Conservation (phyloP, 2,113 vertebrate genomes). For the Tympanuchus pallidicinctus region DNA sequence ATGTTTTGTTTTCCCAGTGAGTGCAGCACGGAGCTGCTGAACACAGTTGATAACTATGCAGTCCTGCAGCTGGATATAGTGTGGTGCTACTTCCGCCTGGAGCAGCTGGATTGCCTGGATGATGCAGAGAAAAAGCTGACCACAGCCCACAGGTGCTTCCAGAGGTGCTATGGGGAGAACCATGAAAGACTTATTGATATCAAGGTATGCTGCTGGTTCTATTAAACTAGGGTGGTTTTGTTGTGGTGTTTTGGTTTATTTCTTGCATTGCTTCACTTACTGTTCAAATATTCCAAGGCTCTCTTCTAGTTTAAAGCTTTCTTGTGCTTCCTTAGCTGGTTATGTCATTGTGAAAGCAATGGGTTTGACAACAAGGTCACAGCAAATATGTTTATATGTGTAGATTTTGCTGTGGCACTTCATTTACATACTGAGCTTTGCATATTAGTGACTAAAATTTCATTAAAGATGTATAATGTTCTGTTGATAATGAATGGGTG, state of each 20-base stretch:
- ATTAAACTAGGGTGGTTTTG: not conserved
- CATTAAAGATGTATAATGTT: not conserved
- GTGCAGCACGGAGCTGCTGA: slow-evolving; percentile 84
- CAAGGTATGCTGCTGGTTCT: slow-evolving; percentile 82
- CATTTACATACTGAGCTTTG: not conserved
- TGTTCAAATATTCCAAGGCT: not conserved
- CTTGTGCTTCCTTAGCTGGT: not conserved
- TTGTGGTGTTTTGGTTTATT: too few species aligned
- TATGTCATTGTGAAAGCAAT: not conserved
- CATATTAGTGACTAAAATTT: not conserved
- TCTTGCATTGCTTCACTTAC: not conserved
- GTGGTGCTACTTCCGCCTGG: slow-evolving; percentile 91
- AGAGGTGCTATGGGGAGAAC: slow-evolving; percentile 89
- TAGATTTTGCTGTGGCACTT: not conserved
- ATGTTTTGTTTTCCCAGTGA: slow-evolving; percentile 73
- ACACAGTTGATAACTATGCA: slow-evolving; percentile 91
- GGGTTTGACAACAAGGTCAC: not conserved
- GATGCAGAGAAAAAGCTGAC: slow-evolving; percentile 86
- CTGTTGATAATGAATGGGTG: not conserved
- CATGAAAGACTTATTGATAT: slow-evolving; percentile 88
- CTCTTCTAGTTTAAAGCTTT: not conserved
- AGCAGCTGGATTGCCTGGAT: slow-evolving; percentile 87
- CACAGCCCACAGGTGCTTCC: slow-evolving; percentile 88
- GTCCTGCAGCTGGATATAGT: slow-evolving; percentile 97
- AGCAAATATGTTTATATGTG: not conserved